Conservation (phyloP, 2,888 invertebrate species). For the Ichneumon xanthorius region DNA sequence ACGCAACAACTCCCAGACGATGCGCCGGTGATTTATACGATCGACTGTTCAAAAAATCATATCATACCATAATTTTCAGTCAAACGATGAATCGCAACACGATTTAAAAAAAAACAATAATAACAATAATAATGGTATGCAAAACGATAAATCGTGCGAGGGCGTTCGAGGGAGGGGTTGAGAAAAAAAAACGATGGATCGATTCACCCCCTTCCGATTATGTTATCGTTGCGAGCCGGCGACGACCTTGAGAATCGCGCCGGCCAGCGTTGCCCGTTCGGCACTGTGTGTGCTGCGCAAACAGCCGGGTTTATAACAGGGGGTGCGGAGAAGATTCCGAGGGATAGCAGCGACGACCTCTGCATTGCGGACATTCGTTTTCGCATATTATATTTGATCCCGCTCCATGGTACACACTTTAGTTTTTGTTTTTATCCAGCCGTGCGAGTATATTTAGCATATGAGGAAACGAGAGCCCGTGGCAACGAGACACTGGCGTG, state of each 20-base stretch:
- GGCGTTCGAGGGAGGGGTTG: neutral
- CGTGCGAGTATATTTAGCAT: neutral
- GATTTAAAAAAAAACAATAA: neutral
- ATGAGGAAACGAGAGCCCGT: neutral
- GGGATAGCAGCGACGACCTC: slow-evolving; percentile 53
- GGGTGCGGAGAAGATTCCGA: slow-evolving; percentile 52
- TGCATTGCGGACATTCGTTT: slow-evolving; percentile 67
- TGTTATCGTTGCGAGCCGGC: slow-evolving; percentile 31
- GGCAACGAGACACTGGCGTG: neutral
- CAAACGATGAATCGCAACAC: neutral
- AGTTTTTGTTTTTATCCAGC: neutral
- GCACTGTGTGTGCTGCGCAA: slow-evolving; percentile 29
- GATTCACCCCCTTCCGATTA: slow-evolving; percentile 46
- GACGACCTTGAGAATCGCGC: slow-evolving; percentile 60
- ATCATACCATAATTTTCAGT: neutral
- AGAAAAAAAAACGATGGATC: slow-evolving; percentile 13
- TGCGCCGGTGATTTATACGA: neutral
- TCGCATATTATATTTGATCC: slow-evolving; percentile 39
- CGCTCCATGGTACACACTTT: neutral
- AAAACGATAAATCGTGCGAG: neutral
- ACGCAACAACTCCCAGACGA: no score
- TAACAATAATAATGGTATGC: neutral
- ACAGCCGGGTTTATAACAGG: slow-evolving; percentile 31
- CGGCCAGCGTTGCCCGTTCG: slow-evolving; percentile 14
- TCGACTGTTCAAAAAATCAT: neutral